Conservation (phyloP, 1,140 invertebrate genomes). For the Drosophila melanogaster region DNA sequence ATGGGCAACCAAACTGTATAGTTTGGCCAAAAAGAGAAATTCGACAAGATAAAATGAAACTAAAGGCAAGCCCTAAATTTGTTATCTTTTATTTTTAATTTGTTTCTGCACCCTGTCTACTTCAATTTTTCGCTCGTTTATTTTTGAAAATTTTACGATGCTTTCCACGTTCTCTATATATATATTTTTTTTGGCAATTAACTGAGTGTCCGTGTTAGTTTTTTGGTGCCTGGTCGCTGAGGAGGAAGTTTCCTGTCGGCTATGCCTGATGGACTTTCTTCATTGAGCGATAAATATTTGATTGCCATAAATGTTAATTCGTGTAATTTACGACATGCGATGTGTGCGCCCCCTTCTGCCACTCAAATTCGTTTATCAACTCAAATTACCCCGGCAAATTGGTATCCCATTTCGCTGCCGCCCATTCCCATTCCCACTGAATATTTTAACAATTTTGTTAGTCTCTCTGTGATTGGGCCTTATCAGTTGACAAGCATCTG, state of each 20-base stretch:
- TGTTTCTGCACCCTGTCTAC: slow-evolving; percentile 41
- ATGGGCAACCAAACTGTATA: slow-evolving; percentile 54
- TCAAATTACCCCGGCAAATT: slow-evolving; percentile 44
- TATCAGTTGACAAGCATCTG: slow-evolving; percentile 53
- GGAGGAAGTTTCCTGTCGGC: slow-evolving; percentile 32
- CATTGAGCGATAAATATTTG: slow-evolving; percentile 72
- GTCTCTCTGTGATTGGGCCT: slow-evolving; percentile 37
- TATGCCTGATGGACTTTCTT: slow-evolving; percentile 39
- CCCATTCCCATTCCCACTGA: slow-evolving; percentile 15
- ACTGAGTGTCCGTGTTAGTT: slow-evolving; percentile 24
- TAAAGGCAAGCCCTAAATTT: slow-evolving; percentile 31
- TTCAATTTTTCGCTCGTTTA: slow-evolving; percentile 67
- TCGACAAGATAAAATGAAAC: slow-evolving; percentile 25
- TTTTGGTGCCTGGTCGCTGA: slow-evolving; percentile 7
- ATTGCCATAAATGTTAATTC: slow-evolving; percentile 56
- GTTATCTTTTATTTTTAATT: slow-evolving; percentile 53
- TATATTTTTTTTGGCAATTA: slow-evolving; percentile 53
- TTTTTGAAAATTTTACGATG: slow-evolving; percentile 72
- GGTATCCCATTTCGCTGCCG: not conserved
- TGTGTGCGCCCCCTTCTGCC: not conserved
- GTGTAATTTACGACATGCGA: slow-evolving; percentile 55
- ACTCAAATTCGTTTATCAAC: slow-evolving; percentile 39
- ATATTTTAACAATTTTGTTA: slow-evolving; percentile 55
- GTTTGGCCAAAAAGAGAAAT: slow-evolving; percentile 47
- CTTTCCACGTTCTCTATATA: slow-evolving; percentile 14